phyloP scores from a whole-genome alignment of 2,113 vertebrate genomes.

The Anguilla rostrata region DNA sequence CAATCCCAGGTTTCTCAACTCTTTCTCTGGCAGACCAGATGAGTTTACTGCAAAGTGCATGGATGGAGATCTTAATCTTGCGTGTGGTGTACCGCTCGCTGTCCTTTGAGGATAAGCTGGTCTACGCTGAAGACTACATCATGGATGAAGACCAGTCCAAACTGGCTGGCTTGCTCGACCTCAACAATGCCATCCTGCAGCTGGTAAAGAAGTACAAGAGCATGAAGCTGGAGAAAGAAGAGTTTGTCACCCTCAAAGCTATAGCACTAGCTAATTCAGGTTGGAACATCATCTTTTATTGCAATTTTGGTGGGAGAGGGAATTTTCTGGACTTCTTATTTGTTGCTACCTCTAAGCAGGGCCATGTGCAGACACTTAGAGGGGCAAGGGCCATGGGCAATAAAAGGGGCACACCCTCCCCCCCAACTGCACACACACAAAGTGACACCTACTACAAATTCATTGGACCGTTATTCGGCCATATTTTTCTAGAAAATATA shows the following conservation, averaged over 20 bases:
- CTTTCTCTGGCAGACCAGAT: constrained; percentile 98
- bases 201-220: constrained; percentile 97
- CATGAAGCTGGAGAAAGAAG: constrained; percentile 99
- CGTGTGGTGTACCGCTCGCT: constrained; percentile 97
- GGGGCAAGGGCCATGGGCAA: no score
- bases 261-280: constrained; percentile 99
- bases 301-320: not conserved
- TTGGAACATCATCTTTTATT: constrained; percentile 59
- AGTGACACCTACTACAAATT: no score
- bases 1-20: constrained; percentile 88
- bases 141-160: constrained; percentile 99
- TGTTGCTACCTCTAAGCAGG: not conserved
- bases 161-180: constrained; percentile 93
- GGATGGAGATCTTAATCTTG: constrained; percentile 99
- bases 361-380: no score
- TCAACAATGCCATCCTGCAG: constrained; percentile 97
- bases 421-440: no score
- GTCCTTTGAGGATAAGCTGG: constrained; percentile 96
- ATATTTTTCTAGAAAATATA: no score
- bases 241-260: constrained; percentile 98
- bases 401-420: no score
- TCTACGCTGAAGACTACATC: constrained; percentile 99
- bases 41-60: constrained; percentile 98
- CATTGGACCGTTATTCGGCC: no score
- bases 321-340: not conserved